Conservation (phyloP, 23 tunicate genomes). For the Phallusia fumigata region DNA sequence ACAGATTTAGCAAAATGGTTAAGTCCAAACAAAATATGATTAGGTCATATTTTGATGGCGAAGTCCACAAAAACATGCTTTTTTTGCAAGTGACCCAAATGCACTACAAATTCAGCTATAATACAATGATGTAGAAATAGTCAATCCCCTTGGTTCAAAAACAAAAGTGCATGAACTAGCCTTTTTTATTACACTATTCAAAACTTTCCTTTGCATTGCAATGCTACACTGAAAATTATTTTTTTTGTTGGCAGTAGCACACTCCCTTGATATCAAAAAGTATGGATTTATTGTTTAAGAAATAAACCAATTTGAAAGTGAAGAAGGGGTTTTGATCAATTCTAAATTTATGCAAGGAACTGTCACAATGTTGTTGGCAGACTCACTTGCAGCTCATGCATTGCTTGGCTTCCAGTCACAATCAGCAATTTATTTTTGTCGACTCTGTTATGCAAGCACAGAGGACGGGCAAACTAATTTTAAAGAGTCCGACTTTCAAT, state of each 20-base stretch:
- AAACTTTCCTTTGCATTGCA: conserved; percentile 14
- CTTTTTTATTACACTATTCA: conserved; percentile 5
- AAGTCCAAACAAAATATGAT: neutral
- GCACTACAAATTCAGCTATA: conserved; percentile 22
- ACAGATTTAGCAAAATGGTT: conserved; percentile 12
- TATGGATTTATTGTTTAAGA: conserved; percentile 11
- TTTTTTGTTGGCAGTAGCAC: conserved; percentile 17
- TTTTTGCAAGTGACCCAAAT: conserved; percentile 8
- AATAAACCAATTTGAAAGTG: conserved; percentile 11
- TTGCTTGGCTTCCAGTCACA: conserved; percentile 16
- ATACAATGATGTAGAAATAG: conserved; percentile 26
- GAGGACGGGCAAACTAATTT: conserved; percentile 6
- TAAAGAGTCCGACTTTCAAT: conserved; percentile 8
- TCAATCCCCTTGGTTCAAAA: conserved; percentile 41
- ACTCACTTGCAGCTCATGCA: conserved; percentile 23
- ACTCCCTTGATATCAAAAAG: conserved; percentile 12
- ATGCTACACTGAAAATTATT: neutral
- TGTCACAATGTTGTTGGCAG: conserved; percentile 12
- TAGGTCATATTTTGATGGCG: too few species aligned
- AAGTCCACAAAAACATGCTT: neutral
- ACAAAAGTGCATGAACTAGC: conserved; percentile 16
- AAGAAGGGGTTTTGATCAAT: conserved; percentile 3
- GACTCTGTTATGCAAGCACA: conserved; percentile 14
- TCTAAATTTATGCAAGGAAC: neutral
- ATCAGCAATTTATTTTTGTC: conserved; percentile 18